A percentile compares a stretch with the other conserved stretches of the same genome.
These are phyloP conservation scores for Rhinoptilus africanus DNA, from an alignment of 2,113 vertebrate species.

Conservation along the genomic window DNA sequence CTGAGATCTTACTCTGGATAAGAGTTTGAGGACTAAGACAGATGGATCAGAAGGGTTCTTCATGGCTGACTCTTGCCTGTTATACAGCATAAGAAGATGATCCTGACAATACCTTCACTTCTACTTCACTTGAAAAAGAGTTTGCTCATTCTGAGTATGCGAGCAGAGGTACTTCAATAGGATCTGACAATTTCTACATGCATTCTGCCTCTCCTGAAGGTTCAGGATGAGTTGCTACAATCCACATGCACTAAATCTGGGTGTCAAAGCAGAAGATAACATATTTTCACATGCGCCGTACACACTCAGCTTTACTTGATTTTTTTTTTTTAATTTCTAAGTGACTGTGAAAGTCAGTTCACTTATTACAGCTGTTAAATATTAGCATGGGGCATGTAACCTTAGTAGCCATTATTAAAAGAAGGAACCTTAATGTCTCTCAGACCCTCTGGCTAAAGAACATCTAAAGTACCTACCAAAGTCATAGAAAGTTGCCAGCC, in stretches of 20 bases:
- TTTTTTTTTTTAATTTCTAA: background rate
- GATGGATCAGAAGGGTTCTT: background rate
- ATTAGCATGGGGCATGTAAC: background rate
- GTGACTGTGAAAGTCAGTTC: background rate
- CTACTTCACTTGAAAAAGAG: background rate
- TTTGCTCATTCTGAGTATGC: background rate
- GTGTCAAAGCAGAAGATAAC: background rate
- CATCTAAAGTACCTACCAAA: background rate
- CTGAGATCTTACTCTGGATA: background rate
- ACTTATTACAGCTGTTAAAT: background rate
- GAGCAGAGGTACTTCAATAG: background rate
- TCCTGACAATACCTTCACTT: background rate
- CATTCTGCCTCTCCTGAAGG: background rate
- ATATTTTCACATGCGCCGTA: background rate
- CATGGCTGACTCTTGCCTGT: background rate
- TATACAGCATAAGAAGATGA: background rate
- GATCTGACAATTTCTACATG: background rate
- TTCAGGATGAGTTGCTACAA: background rate
- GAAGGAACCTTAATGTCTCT: background rate
- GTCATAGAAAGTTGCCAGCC: background rate
- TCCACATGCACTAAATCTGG: background rate
- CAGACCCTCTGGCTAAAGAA: background rate
- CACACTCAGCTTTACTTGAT: accelerated
- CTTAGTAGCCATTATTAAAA: background rate
- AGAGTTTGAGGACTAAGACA: background rate